Evolutionary conservation across 30 jellyfish, hydroid and myxozoan genomes (phyloP).

Genomic region (Turritopsis dohrnii): DNA sequence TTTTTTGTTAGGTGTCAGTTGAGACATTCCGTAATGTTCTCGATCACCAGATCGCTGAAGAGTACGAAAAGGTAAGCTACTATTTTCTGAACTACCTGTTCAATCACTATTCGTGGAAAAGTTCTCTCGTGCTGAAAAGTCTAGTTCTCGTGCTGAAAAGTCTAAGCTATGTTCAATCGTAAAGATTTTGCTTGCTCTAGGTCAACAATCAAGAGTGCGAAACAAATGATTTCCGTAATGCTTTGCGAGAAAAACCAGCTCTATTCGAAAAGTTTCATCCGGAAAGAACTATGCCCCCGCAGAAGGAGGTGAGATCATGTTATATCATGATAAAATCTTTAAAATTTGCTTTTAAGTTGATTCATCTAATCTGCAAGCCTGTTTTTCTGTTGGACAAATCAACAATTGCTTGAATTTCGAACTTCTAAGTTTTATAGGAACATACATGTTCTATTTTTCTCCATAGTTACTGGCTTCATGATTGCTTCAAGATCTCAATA

Average conservation of each 20-base stretch:
- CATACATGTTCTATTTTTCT: too few species aligned
- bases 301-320: neutral
- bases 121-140: neutral
- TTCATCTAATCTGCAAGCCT: too few species aligned
- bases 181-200: too few species aligned
- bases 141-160: neutral
- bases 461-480: too few species aligned
- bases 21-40: conserved; percentile 10
- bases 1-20: conserved; percentile 1
- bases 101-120: neutral
- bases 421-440: too few species aligned
- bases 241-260: neutral
- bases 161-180: too few species aligned
- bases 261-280: neutral
- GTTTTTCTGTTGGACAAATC: too few species aligned
- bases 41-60: conserved; percentile 6
- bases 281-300: neutral
- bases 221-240: neutral
- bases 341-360: too few species aligned
- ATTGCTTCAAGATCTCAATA: too few species aligned
- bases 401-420: too few species aligned
- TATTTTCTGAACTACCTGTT: too few species aligned
- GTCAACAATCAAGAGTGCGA: neutral
- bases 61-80: neutral
- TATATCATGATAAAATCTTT: too few species aligned